These are phyloP conservation scores for Geodia barretti DNA, from an alignment of 37 sponge, comb jelly and placozoan genomes.

Conservation along the genomic window DNA sequence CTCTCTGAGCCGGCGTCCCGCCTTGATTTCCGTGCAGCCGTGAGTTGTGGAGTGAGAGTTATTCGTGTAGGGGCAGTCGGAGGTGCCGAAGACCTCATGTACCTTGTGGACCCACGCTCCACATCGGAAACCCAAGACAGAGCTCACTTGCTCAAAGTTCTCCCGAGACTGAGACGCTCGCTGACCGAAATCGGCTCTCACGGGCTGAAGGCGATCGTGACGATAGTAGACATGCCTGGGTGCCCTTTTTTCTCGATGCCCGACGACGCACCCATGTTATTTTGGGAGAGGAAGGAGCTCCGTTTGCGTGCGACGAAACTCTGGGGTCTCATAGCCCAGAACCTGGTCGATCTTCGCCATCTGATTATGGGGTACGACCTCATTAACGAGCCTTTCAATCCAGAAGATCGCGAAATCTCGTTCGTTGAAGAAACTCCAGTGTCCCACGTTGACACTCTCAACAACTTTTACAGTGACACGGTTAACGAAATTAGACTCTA, in stretches of 20 bases:
- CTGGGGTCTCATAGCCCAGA: slow-evolving; percentile 40
- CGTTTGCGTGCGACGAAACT: slow-evolving; percentile 20
- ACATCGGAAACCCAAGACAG: slow-evolving; percentile 14
- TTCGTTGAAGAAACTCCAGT: slow-evolving; percentile 33
- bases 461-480: slow-evolving; percentile 24
- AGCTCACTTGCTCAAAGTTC: slow-evolving; percentile 9
- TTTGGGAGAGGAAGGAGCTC: not conserved
- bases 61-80: slow-evolving; percentile 57
- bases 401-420: slow-evolving; percentile 6
- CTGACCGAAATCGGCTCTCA: not conserved
- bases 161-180: slow-evolving; percentile 12
- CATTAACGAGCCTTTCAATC: slow-evolving; percentile 57
- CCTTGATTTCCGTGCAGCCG: slow-evolving; percentile 43
- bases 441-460: slow-evolving; percentile 1
- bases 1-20: slow-evolving; percentile 32
- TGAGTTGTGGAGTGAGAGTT: slow-evolving; percentile 38
- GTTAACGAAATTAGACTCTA: slow-evolving; percentile 19
- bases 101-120: slow-evolving; percentile 15
- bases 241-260: slow-evolving; percentile 20
- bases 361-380: slow-evolving; percentile 54
- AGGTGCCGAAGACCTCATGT: slow-evolving; percentile 49
- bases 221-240: slow-evolving; percentile 50
- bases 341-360: slow-evolving; percentile 12
- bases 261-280: not conserved
- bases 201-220: slow-evolving; percentile 41